These are phyloP conservation scores for Kradibia gibbosae DNA, from an alignment of 1,140 invertebrate species.

Conservation along the genomic window DNA sequence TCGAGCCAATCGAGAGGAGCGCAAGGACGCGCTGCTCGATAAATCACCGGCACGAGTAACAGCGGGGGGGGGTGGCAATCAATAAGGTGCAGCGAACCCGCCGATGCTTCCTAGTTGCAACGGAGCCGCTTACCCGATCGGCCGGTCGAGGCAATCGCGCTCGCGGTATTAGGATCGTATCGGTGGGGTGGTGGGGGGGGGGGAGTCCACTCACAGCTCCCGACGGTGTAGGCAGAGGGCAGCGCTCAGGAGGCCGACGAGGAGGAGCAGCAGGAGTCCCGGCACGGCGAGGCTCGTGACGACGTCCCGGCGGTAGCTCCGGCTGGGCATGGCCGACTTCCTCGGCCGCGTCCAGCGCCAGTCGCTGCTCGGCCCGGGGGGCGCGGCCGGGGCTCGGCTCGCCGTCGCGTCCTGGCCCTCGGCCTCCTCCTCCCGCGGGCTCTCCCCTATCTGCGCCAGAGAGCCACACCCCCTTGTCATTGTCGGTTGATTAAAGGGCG, in stretches of 20 bases:
- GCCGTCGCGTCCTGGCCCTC: constrained; percentile 63
- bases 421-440: constrained; percentile 60
- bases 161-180: too few relatives aligned
- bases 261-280: constrained; percentile 77
- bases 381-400: constrained; percentile 66
- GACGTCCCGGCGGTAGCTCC: constrained; percentile 82
- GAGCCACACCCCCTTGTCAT: not conserved
- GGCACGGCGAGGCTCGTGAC: constrained; percentile 82
- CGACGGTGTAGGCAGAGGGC: constrained; percentile 85
- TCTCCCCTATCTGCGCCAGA: constrained; percentile 59
- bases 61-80: too few relatives aligned
- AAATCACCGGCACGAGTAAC: too few relatives aligned
- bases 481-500: too few relatives aligned
- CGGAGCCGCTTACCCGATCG: too few relatives aligned
- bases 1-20: too few relatives aligned
- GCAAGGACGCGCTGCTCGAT: too few relatives aligned
- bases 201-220: constrained; percentile 82
- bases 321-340: constrained; percentile 76
- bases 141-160: too few relatives aligned
- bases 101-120: too few relatives aligned
- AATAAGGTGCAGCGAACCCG: too few relatives aligned
- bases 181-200: too few relatives aligned
- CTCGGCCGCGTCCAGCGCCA: constrained; percentile 76
- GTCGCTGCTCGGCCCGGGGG: constrained; percentile 46
- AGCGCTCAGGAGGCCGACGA: constrained; percentile 79